Conservation (phyloP, 2,888 invertebrate genomes). For the Watsonalla binaria region DNA sequence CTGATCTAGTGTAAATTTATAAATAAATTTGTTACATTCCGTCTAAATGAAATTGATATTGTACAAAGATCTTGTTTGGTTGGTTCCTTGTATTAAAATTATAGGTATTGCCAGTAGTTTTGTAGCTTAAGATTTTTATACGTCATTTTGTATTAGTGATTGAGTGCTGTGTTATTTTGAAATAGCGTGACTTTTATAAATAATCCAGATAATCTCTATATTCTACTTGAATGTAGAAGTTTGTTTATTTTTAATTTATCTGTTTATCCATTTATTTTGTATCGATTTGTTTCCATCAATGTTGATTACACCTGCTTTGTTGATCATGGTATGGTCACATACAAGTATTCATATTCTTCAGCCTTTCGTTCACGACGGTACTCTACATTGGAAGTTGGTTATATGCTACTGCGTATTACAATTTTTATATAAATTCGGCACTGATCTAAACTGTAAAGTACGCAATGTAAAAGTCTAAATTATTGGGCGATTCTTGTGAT, state of each 20-base stretch:
- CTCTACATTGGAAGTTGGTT: no score
- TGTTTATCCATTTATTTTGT: not conserved
- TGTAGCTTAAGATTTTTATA: slow-evolving; percentile 17
- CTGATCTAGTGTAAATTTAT: slow-evolving; percentile 32
- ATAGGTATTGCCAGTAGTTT: slow-evolving; percentile 36
- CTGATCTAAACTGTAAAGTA: no score
- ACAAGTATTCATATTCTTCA: no score
- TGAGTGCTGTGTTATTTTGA: slow-evolving; percentile 57
- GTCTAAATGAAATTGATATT: slow-evolving; percentile 25
- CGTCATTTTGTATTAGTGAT: slow-evolving; percentile 39
- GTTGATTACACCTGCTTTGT: no score
- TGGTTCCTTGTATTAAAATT: slow-evolving; percentile 28
- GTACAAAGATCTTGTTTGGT: slow-evolving; percentile 17
- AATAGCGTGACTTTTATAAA: slow-evolving; percentile 35
- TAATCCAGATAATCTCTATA: slow-evolving; percentile 19
- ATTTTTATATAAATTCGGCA: no score
- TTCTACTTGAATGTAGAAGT: slow-evolving; percentile 5
- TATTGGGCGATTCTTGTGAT: no score
- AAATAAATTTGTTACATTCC: slow-evolving; percentile 40
- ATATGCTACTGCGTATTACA: no score
- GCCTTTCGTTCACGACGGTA: no score
- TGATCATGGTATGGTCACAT: no score
- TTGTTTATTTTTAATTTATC: not conserved
- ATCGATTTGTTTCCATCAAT: not conserved
- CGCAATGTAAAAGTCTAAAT: no score